Conservation (phyloP, 1,140 invertebrate species). For the Drosophila arizonae region DNA sequence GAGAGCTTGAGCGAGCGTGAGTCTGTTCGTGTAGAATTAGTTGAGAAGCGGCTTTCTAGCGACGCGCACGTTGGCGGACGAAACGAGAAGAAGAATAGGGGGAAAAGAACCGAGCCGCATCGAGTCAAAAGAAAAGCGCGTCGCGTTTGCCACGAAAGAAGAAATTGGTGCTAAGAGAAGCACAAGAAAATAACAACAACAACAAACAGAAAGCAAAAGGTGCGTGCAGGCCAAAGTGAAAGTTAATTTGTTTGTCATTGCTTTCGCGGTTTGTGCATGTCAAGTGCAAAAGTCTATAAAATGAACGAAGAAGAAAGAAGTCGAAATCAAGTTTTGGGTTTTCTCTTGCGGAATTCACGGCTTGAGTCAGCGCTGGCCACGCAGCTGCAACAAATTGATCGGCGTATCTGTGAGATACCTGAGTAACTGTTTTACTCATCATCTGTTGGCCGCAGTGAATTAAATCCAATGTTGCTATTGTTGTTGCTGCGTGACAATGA, state of each 20-base stretch:
- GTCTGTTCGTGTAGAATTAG: slow-evolving; percentile 67
- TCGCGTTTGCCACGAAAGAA: slow-evolving; percentile 62
- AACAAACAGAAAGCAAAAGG: slow-evolving; percentile 54
- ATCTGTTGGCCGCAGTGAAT: slow-evolving; percentile 64
- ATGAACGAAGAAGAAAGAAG: slow-evolving; percentile 10
- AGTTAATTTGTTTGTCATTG: slow-evolving; percentile 36
- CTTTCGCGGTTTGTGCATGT: slow-evolving; percentile 2
- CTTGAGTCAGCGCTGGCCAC: slow-evolving; percentile 57
- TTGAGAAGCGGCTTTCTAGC: slow-evolving; percentile 75
- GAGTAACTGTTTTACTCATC: slow-evolving; percentile 51
- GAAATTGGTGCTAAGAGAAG: slow-evolving; percentile 71
- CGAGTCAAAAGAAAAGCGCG: slow-evolving; percentile 40
- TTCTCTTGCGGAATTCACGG: slow-evolving; percentile 23
- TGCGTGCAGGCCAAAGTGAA: slow-evolving; percentile 67
- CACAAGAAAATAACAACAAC: slow-evolving; percentile 40
- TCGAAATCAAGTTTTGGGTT: slow-evolving; percentile 31
- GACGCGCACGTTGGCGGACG: slow-evolving; percentile 43
- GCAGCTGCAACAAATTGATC: slow-evolving; percentile 24
- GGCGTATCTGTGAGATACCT: slow-evolving; percentile 40
- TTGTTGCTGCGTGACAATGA: slow-evolving; percentile 70
- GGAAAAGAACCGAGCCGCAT: slow-evolving; percentile 19
- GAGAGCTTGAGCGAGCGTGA: slow-evolving; percentile 35
- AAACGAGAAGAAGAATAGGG: slow-evolving; percentile 14
- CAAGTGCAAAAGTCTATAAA: slow-evolving; percentile 33
- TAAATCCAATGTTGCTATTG: slow-evolving; percentile 46